These are phyloP conservation scores for Syngnathus acus DNA, from an alignment of 2,797 vertebrate species.

Conservation along the genomic window DNA sequence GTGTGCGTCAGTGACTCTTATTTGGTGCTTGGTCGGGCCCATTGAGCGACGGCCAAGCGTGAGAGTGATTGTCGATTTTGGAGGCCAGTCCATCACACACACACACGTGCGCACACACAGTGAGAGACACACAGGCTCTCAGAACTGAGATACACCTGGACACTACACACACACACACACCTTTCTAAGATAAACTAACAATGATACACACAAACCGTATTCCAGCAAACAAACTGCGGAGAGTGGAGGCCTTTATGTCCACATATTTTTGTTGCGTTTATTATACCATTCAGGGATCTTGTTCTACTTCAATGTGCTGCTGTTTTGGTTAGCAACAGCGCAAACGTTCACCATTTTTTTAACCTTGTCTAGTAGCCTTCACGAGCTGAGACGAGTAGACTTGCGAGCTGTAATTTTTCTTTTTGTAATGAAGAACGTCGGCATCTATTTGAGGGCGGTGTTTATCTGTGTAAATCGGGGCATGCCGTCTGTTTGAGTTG, in stretches of 20 bases:
- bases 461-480: too few relatives aligned
- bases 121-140: conserved; percentile 9
- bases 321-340: not conserved
- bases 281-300: too few relatives aligned
- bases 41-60: conserved; percentile 66
- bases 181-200: not conserved
- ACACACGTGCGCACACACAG: conserved; percentile 16
- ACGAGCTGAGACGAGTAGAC: not conserved
- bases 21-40: conserved; percentile 72
- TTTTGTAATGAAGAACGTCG: not conserved
- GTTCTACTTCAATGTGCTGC: too few relatives aligned
- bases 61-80: conserved; percentile 74
- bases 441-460: not conserved
- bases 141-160: conserved; percentile 27
- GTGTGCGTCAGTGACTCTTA: conserved; percentile 50
- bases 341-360: not conserved
- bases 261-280: not conserved
- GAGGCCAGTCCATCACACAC: conserved; percentile 65
- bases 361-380: not conserved
- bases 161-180: not conserved
- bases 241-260: not conserved
- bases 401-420: not conserved
- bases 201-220: not conserved
- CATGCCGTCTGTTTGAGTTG: not conserved
- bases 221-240: not conserved